A percentile compares a stretch with the other conserved stretches of the same genome.
phyloP scores from a whole-genome alignment of 2,797 vertebrate species.

The Echiichthys vipera region DNA sequence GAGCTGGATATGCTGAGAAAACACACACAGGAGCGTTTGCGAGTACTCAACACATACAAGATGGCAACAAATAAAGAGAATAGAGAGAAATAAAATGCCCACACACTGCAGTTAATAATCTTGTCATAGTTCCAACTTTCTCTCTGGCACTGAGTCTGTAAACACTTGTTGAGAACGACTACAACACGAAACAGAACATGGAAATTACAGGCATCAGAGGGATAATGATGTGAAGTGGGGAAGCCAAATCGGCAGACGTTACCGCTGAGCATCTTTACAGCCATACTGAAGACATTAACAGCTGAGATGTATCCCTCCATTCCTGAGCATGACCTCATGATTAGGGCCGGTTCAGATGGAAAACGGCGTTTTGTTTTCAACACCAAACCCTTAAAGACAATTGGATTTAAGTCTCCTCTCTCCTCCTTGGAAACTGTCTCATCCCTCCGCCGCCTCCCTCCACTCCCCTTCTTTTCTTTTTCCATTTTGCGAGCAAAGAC shows the following conservation, averaged over 20 bases:
- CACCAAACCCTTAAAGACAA: slow-evolving; percentile 65
- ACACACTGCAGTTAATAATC: slow-evolving; percentile 56
- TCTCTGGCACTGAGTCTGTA: slow-evolving; percentile 67
- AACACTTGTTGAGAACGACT: slow-evolving; percentile 70
- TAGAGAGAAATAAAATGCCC: slow-evolving; percentile 6
- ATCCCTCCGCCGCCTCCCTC: slow-evolving; percentile 41
- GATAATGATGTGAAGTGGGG: slow-evolving; percentile 68
- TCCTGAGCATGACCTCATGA: slow-evolving; percentile 82
- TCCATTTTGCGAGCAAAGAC: slow-evolving; percentile 71
- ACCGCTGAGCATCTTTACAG: slow-evolving; percentile 55
- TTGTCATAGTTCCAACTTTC: slow-evolving; percentile 55
- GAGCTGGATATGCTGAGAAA: slow-evolving; percentile 55
- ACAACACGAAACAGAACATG: slow-evolving; percentile 66
- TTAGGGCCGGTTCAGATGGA: slow-evolving; percentile 67
- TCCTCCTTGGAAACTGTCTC: slow-evolving; percentile 39
- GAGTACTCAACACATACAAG: slow-evolving; percentile 1
- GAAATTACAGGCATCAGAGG: slow-evolving; percentile 69
- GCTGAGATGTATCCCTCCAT: slow-evolving; percentile 75
- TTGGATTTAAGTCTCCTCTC: slow-evolving; percentile 54
- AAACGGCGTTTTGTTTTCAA: slow-evolving; percentile 70
- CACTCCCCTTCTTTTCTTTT: slow-evolving; percentile 60
- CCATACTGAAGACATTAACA: slow-evolving; percentile 83
- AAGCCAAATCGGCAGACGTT: slow-evolving; percentile 60
- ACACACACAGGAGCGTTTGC: slow-evolving; percentile 13
- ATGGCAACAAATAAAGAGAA: slow-evolving; percentile 5